These are phyloP conservation scores for Strix aluco DNA, from an alignment of 2,113 vertebrate species.

Conservation along the genomic window DNA sequence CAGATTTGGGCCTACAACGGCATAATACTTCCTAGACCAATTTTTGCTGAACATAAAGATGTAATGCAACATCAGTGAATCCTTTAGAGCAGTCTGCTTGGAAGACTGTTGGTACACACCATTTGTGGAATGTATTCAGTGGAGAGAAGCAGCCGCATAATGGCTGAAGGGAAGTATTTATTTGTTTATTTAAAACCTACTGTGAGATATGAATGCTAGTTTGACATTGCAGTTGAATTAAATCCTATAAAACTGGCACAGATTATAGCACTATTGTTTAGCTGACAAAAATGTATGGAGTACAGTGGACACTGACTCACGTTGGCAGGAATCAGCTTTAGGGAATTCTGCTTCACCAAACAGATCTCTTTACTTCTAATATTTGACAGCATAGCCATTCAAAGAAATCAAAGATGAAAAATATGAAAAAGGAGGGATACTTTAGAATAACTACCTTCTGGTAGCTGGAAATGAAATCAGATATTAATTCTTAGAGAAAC, in stretches of 20 bases:
- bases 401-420: conserved; percentile 14
- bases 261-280: conserved; percentile 10
- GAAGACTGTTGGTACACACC: neutral
- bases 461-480: neutral
- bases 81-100: neutral
- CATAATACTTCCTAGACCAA: neutral
- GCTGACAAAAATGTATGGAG: conserved; percentile 24
- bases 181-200: neutral
- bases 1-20: neutral
- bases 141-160: neutral
- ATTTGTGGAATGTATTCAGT: neutral
- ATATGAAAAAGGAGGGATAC: neutral
- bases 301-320: neutral
- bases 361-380: neutral
- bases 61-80: neutral
- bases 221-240: neutral
- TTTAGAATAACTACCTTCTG: neutral
- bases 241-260: neutral
- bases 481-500: conserved; percentile 32
- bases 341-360: conserved; percentile 12
- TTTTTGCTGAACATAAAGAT: neutral
- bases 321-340: conserved; percentile 30
- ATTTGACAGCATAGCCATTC: neutral
- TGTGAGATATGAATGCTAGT: neutral
- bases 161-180: neutral